Conservation (phyloP, 2,888 invertebrate species). For the Lithophane leautieri region DNA sequence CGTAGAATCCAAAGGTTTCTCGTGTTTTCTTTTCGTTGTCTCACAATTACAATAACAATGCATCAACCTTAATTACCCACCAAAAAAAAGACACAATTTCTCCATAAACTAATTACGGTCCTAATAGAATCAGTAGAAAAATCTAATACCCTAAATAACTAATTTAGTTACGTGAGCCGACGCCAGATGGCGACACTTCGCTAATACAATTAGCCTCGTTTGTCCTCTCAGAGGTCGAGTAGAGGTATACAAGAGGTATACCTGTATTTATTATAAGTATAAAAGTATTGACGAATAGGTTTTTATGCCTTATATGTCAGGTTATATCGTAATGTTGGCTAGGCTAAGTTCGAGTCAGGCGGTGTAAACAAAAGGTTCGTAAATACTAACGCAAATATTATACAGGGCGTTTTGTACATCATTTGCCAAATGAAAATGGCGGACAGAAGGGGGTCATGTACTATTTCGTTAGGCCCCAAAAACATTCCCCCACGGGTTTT, state of each 20-base stretch:
- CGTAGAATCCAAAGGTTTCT: background rate
- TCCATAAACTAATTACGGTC: conserved; percentile 40
- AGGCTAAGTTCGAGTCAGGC: conserved; percentile 16
- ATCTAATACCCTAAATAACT: conserved; percentile 42
- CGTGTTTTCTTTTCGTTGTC: background rate
- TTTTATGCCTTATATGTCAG: conserved; percentile 53
- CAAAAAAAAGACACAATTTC: conserved; percentile 1
- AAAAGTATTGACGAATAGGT: conserved; percentile 22
- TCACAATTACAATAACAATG: background rate
- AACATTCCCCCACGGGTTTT: no score
- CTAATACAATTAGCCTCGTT: conserved; percentile 50
- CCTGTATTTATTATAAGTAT: conserved; percentile 24
- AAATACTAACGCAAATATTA: no score
- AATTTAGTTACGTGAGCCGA: conserved; percentile 52
- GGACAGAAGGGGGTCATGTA: no score
- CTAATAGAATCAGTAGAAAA: conserved; percentile 50
- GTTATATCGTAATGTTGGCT: conserved; percentile 32
- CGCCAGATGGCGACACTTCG: conserved; percentile 36
- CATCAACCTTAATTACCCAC: conserved; percentile 6
- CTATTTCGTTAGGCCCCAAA: no score
- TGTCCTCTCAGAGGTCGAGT: conserved; percentile 37
- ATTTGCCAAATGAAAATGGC: no score
- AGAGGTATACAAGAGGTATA: conserved; percentile 21
- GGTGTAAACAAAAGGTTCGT: background rate
- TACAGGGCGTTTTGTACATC: no score